A percentile compares a stretch with the other conserved stretches of the same genome.
Conservation (phyloP, 2,888 invertebrate species). For the Eristalis arbustorum region DNA sequence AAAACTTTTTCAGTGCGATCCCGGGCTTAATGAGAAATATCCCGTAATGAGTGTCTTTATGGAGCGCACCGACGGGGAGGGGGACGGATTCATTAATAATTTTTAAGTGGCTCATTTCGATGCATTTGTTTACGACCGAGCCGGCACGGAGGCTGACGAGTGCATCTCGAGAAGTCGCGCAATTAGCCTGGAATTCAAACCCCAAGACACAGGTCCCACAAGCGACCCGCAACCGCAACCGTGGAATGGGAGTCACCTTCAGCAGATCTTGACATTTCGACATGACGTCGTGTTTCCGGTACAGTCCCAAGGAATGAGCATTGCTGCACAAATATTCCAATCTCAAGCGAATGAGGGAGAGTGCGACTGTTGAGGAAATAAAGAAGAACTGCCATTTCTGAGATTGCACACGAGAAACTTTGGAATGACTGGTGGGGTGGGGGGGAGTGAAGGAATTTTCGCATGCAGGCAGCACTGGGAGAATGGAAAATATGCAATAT, state of each 20-base stretch:
- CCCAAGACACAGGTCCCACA: background rate
- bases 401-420: background rate
- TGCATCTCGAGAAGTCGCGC: conserved; percentile 21
- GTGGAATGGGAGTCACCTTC: background rate
- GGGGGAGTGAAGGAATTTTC: background rate
- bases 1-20: conserved; percentile 1
- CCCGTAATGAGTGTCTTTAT: conserved; percentile 39
- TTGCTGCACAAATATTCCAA: background rate
- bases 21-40: conserved; percentile 45
- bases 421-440: no score
- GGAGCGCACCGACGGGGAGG: background rate
- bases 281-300: background rate
- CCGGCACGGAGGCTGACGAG: background rate
- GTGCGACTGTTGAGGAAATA: background rate
- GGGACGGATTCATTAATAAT: conserved; percentile 52
- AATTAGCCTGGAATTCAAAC: conserved; percentile 41
- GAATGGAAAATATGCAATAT: background rate
- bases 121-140: background rate
- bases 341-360: background rate
- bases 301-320: background rate
- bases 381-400: background rate
- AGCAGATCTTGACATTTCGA: background rate
- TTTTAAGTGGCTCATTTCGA: conserved; percentile 55
- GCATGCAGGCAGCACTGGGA: background rate
- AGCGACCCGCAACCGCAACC: background rate